Evolutionary conservation across 2,797 vertebrate genomes (phyloP).

Genomic region (Alauda arvensis): DNA sequence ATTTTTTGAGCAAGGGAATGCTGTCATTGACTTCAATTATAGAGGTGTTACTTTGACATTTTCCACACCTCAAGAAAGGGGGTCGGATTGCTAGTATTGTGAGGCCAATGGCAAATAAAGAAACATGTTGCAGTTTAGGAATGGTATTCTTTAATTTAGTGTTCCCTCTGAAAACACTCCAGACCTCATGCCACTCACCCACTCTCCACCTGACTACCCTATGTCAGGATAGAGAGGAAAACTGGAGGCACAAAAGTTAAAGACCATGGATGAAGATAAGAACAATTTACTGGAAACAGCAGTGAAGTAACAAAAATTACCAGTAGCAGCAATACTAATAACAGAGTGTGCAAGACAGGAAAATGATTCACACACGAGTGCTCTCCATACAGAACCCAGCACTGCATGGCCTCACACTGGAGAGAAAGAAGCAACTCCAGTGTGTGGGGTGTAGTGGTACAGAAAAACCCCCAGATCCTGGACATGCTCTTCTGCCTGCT

Average conservation of each 20-base stretch:
- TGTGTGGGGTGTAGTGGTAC: no score
- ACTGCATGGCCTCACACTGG: fast-evolving
- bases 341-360: neutral
- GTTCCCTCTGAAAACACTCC: neutral
- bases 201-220: fast-evolving
- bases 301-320: neutral
- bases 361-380: fast-evolving
- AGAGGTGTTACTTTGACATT: neutral
- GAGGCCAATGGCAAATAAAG: neutral
- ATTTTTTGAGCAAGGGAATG: neutral
- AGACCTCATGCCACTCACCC: neutral
- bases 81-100: neutral
- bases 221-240: fast-evolving
- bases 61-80: neutral
- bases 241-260: neutral
- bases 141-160: neutral
- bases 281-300: neutral
- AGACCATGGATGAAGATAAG: neutral
- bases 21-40: neutral
- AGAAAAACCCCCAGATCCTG: neutral
- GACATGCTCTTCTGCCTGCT: neutral
- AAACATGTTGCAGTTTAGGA: fast-evolving
- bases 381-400: neutral
- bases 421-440: fast-evolving
- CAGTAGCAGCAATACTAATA: neutral